Conservation (phyloP, 2,797 vertebrate species). For the Acomys russatus region DNA sequence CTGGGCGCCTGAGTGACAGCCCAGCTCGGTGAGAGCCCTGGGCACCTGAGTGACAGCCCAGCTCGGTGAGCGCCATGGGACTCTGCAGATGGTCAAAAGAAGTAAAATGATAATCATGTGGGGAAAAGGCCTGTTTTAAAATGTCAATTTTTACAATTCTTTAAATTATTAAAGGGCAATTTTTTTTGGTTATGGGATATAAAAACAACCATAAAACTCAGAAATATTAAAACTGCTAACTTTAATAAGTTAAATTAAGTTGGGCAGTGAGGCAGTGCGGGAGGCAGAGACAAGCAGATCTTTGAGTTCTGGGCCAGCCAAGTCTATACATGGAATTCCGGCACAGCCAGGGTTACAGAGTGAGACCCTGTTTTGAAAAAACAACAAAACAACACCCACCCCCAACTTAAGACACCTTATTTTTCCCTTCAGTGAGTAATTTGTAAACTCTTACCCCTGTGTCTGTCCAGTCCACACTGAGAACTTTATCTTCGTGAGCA, state of each 20-base stretch:
- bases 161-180: slow-evolving; percentile 12
- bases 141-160: slow-evolving; percentile 54
- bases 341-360: neutral
- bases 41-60: neutral
- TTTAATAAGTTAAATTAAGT: no score
- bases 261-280: neutral
- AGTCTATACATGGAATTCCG: neutral
- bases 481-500: slow-evolving; percentile 98
- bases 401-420: slow-evolving; percentile 71
- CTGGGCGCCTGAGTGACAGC: neutral
- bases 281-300: neutral
- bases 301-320: neutral
- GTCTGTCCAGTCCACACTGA: slow-evolving; percentile 98
- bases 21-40: neutral
- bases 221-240: slow-evolving; percentile 72
- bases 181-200: neutral
- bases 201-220: slow-evolving; percentile 42
- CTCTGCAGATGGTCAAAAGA: neutral
- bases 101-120: neutral
- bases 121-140: neutral
- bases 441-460: slow-evolving; percentile 92
- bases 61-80: no score
- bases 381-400: neutral
- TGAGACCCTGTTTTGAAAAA: neutral
- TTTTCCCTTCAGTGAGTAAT: slow-evolving; percentile 47